Base-by-base conservation (phyloP, 2,113 vertebrate genomes). In the Lichenostomus cassidix region DNA sequence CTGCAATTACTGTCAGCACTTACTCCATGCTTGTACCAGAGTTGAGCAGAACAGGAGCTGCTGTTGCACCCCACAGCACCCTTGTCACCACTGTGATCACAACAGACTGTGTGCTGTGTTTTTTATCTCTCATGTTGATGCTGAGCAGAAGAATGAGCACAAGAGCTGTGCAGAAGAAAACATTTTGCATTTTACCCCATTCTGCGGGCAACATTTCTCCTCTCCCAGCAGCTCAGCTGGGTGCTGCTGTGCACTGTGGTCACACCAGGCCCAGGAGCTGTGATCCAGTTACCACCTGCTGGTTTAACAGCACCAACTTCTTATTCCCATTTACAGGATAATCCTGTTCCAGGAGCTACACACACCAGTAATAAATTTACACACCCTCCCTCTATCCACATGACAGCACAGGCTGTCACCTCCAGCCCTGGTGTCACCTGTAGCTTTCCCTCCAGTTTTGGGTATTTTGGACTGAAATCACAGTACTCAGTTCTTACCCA, bases 81-180 rank as follows among this genome's bases (percentile, higher is more conserved):
- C 12, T 31, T 39, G 10, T 16, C 1, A 7, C 28, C 46, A 22
- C 55, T 21, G 44, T 15, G 35, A 56, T 23, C 41, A 46, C 0
- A 1, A 52, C 31, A 55, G 39, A 39, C 29, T 31, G 22, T n/a
- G 12, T 9, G 29, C 67, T 63, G 12, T 19, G 35, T 7, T 19
- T 3, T 46, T 88, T 65, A 62, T 27, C 31, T 59, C 65, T 56
- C 0, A 0, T 14, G 11, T 9, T 39, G 58, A 58, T 56, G 63
- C 77, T 15, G 15, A 62, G 41, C 73, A 77, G 85, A 76, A 37
- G n/a, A 42, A 69, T 35, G 33, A 63, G n/a, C 18, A 55, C 37
- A 50, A 65, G 71, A 1, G 1, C 44, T 12, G 11, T 0, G 1
- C 31, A 70, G 11, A 27, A 11, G 9, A 68, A 81, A 63, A 53